A percentile compares a stretch with the other conserved stretches of the same genome.
Evolutionary conservation across 2,113 vertebrate species (phyloP).

Genomic region (Brevimyrus niger): DNA sequence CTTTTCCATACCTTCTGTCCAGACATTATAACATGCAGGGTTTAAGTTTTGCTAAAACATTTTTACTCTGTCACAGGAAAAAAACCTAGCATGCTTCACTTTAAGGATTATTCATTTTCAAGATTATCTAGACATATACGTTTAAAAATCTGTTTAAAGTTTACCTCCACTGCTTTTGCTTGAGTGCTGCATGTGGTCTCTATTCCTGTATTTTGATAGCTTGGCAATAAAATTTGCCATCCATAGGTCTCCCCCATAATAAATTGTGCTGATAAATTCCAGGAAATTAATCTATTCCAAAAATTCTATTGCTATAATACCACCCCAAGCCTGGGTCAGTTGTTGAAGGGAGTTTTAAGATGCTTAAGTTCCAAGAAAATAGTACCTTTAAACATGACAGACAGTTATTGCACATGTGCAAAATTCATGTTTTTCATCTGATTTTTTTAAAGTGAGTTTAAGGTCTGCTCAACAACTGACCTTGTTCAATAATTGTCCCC

Average conservation of each 20-base stretch:
- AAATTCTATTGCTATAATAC: background rate
- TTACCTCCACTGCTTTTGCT: background rate
- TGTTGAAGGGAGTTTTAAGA: background rate
- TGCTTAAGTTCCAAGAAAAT: background rate
- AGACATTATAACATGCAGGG: background rate
- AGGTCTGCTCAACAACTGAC: background rate
- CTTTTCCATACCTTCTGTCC: background rate
- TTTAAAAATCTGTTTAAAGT: background rate
- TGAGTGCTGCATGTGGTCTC: background rate
- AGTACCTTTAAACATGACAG: background rate
- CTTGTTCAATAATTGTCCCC: background rate
- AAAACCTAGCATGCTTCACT: background rate
- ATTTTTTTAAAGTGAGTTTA: background rate
- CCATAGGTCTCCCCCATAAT: background rate
- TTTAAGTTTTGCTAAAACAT: background rate
- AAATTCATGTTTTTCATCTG: background rate
- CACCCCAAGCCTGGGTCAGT: background rate
- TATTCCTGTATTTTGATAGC: background rate
- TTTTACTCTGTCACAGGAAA: background rate
- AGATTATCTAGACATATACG: background rate
- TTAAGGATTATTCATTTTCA: background rate
- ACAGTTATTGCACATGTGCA: background rate
- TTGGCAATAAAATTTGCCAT: background rate
- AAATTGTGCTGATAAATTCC: background rate
- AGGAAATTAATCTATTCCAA: background rate